Conservation (phyloP, 2,888 invertebrate species). For the Drosophila longiperda region DNA sequence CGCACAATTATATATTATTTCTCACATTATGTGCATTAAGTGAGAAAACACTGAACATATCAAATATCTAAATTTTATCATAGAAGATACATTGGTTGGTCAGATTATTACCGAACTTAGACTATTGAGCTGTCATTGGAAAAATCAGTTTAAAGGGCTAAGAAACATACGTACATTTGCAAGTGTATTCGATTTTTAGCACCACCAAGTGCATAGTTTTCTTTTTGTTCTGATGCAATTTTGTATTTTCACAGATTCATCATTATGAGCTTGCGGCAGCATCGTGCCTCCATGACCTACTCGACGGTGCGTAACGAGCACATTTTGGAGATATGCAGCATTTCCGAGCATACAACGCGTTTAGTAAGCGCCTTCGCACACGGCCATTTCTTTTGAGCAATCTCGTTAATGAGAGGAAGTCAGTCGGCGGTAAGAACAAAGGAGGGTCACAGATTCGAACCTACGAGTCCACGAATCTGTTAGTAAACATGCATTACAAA, state of each 20-base stretch:
- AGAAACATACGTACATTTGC: neutral
- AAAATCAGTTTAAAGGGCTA: neutral
- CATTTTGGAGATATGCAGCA: constrained; percentile 86
- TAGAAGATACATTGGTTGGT: neutral
- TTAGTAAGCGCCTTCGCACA: constrained; percentile 86
- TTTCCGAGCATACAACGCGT: constrained; percentile 85
- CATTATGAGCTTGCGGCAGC: constrained; percentile 77
- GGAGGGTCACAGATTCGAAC: neutral
- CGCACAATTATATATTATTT: neutral
- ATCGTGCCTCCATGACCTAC: constrained; percentile 78
- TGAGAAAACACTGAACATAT: neutral
- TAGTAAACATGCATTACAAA: neutral
- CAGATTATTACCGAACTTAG: neutral
- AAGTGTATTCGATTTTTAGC: neutral
- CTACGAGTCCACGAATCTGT: neutral
- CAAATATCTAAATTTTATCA: neutral
- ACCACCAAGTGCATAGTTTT: neutral
- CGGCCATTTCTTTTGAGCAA: constrained; percentile 53
- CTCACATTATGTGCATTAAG: neutral
- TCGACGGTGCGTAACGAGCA: constrained; percentile 70
- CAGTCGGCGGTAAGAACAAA: neutral
- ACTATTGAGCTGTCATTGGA: neutral
- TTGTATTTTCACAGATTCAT: constrained; percentile 71
- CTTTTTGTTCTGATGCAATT: neutral
- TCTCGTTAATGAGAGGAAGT: neutral